phyloP scores from a whole-genome alignment of 2,113 vertebrate species.

The Upupa epops region DNA sequence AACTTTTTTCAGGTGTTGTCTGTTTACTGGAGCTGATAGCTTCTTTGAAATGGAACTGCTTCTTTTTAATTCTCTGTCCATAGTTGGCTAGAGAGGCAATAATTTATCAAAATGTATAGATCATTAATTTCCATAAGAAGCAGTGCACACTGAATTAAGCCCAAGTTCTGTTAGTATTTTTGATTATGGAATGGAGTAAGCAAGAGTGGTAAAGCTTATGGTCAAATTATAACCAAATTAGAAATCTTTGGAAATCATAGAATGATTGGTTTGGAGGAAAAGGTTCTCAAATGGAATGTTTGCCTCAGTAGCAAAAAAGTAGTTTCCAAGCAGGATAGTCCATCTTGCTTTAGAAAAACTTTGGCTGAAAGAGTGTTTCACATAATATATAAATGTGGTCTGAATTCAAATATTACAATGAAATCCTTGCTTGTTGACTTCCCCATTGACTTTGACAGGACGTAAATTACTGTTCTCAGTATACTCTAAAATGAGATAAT shows the following conservation, averaged over 20 bases:
- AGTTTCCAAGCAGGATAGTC: neutral
- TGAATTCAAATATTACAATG: neutral
- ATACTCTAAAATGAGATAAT: slow-evolving; percentile 6
- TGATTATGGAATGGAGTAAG: neutral
- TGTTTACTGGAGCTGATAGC: neutral
- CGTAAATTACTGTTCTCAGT: neutral
- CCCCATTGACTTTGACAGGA: neutral
- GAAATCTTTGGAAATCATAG: neutral
- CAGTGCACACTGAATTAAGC: neutral
- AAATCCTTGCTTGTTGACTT: neutral
- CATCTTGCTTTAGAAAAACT: neutral
- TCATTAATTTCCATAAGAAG: neutral
- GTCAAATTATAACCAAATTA: neutral
- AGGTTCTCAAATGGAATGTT: neutral
- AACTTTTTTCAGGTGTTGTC: neutral
- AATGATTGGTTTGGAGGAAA: neutral
- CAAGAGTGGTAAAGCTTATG: neutral
- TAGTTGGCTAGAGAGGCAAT: neutral
- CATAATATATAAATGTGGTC: neutral
- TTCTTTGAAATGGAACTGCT: neutral
- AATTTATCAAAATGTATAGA: neutral
- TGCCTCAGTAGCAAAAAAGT: neutral
- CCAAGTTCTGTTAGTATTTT: neutral
- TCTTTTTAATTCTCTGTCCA: neutral
- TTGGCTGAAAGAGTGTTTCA: neutral